Evolutionary conservation across 2,113 vertebrate species (phyloP).

Genomic region (Bos taurus): DNA sequence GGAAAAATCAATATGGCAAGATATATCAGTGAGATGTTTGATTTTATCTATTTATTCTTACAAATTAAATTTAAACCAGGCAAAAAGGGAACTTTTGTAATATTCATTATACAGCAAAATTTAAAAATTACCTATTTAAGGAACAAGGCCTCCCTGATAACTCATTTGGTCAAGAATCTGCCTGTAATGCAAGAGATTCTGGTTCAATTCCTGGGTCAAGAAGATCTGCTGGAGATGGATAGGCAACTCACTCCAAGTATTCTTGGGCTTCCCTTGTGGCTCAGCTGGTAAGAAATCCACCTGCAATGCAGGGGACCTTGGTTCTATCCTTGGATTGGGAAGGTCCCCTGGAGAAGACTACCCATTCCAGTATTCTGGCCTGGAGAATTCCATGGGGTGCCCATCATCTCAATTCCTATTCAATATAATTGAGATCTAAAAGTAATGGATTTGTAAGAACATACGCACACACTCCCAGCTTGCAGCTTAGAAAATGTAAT

Average conservation of each 20-base stretch:
- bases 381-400: neutral
- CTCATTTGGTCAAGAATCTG: neutral
- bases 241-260: neutral
- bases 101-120: neutral
- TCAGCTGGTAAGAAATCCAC: neutral
- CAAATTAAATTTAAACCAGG: neutral
- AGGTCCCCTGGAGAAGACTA: neutral
- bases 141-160: neutral
- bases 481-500: neutral
- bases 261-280: neutral
- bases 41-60: neutral
- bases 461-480: neutral
- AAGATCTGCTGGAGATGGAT: neutral
- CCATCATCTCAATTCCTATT: neutral
- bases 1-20: neutral
- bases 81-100: neutral
- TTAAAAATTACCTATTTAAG: neutral
- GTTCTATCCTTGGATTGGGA: neutral
- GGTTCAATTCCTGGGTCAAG: neutral
- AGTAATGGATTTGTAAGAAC: neutral
- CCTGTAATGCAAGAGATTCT: neutral
- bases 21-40: neutral
- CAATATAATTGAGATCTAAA: neutral
- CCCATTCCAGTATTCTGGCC: neutral
- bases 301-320: neutral